A percentile compares a stretch with the other conserved stretches of the same genome.
These are phyloP conservation scores for Austrolebias charrua DNA, from an alignment of 2,797 vertebrate species.

Conservation along the genomic window DNA sequence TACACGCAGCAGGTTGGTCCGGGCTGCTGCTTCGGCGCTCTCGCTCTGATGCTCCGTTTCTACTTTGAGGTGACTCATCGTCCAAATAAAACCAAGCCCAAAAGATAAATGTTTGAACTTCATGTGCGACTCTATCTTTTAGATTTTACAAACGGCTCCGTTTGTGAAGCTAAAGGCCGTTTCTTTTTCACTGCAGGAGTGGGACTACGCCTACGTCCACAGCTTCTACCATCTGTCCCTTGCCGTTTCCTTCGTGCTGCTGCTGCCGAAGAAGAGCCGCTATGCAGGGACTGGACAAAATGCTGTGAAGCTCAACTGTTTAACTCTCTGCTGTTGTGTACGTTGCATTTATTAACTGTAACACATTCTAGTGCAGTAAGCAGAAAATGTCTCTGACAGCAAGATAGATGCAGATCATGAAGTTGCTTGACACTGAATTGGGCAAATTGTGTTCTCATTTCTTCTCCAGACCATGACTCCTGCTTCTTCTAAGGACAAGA, in stretches of 20 bases:
- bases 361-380: too few relatives aligned
- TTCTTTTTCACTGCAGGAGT: constrained; percentile 81
- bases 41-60: constrained; percentile 95
- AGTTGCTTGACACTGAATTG: too few relatives aligned
- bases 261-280: constrained; percentile 95
- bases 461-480: constrained; percentile 69
- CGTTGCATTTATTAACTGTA: constrained; percentile 25
- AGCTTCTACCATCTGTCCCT: constrained; percentile 96
- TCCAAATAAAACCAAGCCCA: neutral
- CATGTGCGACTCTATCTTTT: neutral
- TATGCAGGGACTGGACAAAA: constrained; percentile 80
- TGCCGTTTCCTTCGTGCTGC: constrained; percentile 89
- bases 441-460: neutral
- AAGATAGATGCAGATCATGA: too few relatives aligned
- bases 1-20: constrained; percentile 97
- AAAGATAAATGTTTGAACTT: neutral
- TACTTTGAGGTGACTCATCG: constrained; percentile 90
- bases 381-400: neutral
- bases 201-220: constrained; percentile 98
- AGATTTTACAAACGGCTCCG: neutral
- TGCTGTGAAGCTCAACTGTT: constrained; percentile 87
- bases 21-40: constrained; percentile 92
- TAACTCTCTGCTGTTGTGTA: constrained; percentile 91
- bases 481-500: constrained; percentile 56
- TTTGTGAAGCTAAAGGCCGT: neutral